These are phyloP conservation scores for Hydrotaea cyrtoneurina DNA, from an alignment of 2,888 invertebrate genomes.

Conservation along the genomic window DNA sequence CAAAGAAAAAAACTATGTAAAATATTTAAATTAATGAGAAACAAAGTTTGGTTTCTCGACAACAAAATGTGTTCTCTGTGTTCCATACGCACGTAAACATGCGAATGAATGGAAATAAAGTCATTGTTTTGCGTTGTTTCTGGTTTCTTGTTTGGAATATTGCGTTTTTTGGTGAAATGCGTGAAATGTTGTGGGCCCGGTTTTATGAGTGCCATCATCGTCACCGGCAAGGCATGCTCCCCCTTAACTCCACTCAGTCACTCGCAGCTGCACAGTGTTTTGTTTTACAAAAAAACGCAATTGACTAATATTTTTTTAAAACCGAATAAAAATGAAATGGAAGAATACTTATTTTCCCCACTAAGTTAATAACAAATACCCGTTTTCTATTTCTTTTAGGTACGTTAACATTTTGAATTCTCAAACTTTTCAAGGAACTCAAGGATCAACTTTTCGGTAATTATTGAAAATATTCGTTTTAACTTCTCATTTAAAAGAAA, in stretches of 20 bases:
- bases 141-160: background rate
- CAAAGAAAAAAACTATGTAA: conserved; percentile 34
- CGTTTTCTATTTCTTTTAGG: no score
- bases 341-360: no score
- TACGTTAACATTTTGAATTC: no score
- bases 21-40: conserved; percentile 56
- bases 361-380: no score
- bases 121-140: background rate
- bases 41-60: conserved; percentile 19
- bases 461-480: no score
- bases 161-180: conserved; percentile 3
- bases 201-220: background rate
- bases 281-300: background rate
- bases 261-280: background rate
- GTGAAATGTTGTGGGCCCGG: background rate
- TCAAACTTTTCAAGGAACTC: no score
- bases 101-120: conserved; percentile 20
- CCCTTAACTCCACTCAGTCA: background rate
- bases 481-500: no score
- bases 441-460: no score
- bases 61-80: background rate
- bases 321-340: no score
- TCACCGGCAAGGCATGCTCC: background rate
- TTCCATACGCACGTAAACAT: background rate
- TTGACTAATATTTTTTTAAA: no score